These are phyloP conservation scores for Pteropus alecto DNA, from an alignment of 2,113 vertebrate genomes.

Conservation along the genomic window DNA sequence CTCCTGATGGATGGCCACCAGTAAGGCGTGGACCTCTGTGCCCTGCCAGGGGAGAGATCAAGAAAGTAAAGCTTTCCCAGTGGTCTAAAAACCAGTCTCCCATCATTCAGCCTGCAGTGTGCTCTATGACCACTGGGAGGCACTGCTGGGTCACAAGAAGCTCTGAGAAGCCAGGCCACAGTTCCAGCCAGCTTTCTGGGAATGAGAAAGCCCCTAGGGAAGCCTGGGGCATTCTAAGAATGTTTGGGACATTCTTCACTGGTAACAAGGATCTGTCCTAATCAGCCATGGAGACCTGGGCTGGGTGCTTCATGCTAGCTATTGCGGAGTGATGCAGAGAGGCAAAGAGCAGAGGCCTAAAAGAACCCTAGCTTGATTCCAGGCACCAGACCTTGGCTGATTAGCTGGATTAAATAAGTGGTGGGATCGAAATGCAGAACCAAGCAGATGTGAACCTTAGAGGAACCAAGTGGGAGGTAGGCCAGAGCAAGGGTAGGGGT, in stretches of 20 bases:
- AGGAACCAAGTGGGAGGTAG: neutral
- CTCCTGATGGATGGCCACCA: neutral
- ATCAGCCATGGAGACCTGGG: neutral
- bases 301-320: neutral
- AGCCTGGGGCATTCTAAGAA: neutral
- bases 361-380: neutral
- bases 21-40: neutral
- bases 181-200: neutral
- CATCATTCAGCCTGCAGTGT: neutral
- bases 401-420: neutral
- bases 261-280: neutral
- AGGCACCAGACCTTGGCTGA: neutral
- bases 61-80: neutral
- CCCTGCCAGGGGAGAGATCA: neutral
- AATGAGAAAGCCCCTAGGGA: neutral
- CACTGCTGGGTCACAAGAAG: slow-evolving; percentile 18
- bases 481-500: neutral
- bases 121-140: neutral
- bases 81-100: neutral
- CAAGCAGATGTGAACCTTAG: neutral
- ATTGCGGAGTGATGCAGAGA: neutral
- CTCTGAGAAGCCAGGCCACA: neutral
- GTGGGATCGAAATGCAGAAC: neutral
- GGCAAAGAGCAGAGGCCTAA: neutral
- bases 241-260: neutral